Conservation (phyloP, 2,888 invertebrate species). For the Xanthorhoe spadicearia region DNA sequence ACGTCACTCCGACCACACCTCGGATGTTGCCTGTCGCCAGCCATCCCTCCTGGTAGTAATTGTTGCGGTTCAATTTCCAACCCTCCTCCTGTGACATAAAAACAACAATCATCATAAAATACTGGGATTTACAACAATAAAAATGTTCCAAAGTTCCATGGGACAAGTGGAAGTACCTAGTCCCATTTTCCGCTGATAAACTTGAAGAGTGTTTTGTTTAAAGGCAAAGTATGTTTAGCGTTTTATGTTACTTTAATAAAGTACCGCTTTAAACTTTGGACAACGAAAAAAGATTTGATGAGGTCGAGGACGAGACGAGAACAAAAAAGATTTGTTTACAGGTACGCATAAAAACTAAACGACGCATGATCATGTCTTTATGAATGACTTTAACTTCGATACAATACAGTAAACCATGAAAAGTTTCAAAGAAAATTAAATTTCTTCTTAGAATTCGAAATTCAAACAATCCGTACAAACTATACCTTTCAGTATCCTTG, state of each 20-base stretch:
- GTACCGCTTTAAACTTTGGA: neutral
- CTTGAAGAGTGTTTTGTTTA: constrained; percentile 1
- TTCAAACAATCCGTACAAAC: constrained; percentile 7
- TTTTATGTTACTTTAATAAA: neutral
- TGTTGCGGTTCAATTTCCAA: constrained; percentile 97
- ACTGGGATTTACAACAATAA: neutral
- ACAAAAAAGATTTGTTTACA: neutral
- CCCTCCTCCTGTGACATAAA: constrained; percentile 90
- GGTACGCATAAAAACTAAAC: neutral
- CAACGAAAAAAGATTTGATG: neutral
- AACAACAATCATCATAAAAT: constrained; percentile 5
- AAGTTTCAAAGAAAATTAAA: neutral
- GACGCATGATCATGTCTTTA: too few relatives aligned
- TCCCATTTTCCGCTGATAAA: neutral
- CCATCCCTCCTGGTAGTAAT: constrained; percentile 99
- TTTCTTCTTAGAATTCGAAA: neutral
- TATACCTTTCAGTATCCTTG: constrained; percentile 18
- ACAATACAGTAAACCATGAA: neutral
- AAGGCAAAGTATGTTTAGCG: neutral
- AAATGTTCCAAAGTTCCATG: neutral
- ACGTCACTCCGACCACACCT: constrained; percentile 97
- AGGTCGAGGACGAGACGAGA: neutral
- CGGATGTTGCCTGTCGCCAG: constrained; percentile 97
- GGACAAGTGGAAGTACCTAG: neutral
- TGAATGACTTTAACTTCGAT: too few relatives aligned